Percentiles rank a stretch among this genome's conserved stretches.
phyloP scores from a whole-genome alignment of 1,140 invertebrate genomes.

The Andrena cerasifolii region DNA sequence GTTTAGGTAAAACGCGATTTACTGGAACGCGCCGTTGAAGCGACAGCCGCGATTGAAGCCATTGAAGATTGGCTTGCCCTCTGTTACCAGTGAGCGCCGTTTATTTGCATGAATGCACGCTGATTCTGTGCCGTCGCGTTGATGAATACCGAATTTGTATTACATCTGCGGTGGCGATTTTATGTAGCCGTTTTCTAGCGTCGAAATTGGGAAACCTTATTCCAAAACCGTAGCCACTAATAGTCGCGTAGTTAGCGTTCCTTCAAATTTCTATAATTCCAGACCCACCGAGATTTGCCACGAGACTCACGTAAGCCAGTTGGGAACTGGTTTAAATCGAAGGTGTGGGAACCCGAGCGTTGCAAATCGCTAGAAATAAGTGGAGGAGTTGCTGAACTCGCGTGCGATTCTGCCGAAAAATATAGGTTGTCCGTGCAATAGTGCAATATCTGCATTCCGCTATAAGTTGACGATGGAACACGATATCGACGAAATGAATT shows the following conservation, averaged over 20 bases:
- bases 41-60: conserved; percentile 14
- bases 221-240: no score
- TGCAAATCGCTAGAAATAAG: background rate
- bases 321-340: background rate
- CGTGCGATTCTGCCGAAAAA: background rate
- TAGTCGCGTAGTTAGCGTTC: no score
- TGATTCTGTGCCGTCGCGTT: background rate
- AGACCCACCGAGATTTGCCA: background rate
- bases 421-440: conserved; percentile 14
- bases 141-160: no score
- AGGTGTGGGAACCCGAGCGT: background rate
- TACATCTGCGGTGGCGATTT: no score
- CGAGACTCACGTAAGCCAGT: background rate
- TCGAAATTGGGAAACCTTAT: no score
- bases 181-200: no score
- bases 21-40: conserved; percentile 5
- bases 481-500: conserved; percentile 23
- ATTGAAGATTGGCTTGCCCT: background rate
- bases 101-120: background rate
- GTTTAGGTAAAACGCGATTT: conserved; percentile 35
- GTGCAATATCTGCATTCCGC: conserved; percentile 11
- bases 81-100: background rate
- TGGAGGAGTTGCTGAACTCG: background rate
- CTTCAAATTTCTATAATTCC: no score
- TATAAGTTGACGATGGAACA: conserved; percentile 21